Base-by-base conservation (phyloP, 2,113 vertebrate species). In the Pachyramphus minor region DNA sequence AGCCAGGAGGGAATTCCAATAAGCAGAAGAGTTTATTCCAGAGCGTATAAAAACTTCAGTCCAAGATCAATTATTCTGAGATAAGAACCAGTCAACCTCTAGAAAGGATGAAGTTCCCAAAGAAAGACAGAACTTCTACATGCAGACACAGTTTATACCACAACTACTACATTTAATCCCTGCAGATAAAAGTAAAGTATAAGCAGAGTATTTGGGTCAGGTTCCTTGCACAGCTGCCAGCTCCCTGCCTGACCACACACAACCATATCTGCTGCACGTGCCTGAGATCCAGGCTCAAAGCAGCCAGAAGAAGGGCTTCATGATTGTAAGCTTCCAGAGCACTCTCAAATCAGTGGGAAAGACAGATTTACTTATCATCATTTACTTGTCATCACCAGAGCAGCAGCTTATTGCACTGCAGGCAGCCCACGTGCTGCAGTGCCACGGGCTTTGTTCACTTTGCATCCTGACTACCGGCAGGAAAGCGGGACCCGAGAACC, bases 241-340 rank as follows among this genome's bases (percentile, higher is more conserved):
- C 64, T 94, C 72, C 80, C 73, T 24, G 5, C 50, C 81, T 20
- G 52, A 55, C 30, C 80, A 71, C 2, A 0, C 33, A 68, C 33
- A 81, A 1, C 18, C 64, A 39, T 2, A 59, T 23, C 72, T 11
- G 5, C 85, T 76, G 45, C 41, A 39, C 0, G 0, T 6, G 56
- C 79, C 71, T 20, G 25, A 56, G 23, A 33, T 2, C 53, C 63
- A 77, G 63, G 8, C 59, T 80, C 20, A 77, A 44, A 63, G 53
- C 68, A 77, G 33, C 9, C 81, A 42, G 14, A 84, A 76, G n/a
- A 87, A 37, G 45, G 30, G 62, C 55, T 69, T 58, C 11, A 4
- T 25, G 33, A 42, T 20, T 62, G 12, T 25, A 63, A 23, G 11
- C 64, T 66, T 74, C 68, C 50, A 83, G 72, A 88, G 45, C 42